Base-by-base conservation (phyloP, 2,888 invertebrate genomes). In the Leptothorax acervorum region DNA sequence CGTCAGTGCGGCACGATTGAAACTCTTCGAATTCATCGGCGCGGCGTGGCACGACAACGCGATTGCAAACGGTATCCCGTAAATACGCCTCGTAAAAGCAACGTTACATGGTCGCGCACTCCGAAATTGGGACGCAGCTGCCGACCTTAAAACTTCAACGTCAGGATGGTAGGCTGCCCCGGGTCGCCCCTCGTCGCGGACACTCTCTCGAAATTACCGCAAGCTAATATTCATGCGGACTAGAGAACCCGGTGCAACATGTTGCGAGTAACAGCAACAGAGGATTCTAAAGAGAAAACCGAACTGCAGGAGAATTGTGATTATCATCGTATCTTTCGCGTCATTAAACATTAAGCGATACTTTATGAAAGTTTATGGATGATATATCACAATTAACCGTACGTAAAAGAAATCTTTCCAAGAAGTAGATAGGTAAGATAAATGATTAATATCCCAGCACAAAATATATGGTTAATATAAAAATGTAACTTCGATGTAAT, bases 71-170 rank as follows among this genome's bases (percentile, higher is more conserved):
- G 60, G 31, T 31, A 39, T 11, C 84, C 62, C 84, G 84, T 84
- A 84, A 84, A 82, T 74, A 82, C 82, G 57, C 31, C 74, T 84
- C 84, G 84, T 84, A 82, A 84, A 82, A 62, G 82, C 74, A 42
- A 62, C 82, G 48, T 65, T 76, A 45, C 31, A 68, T 35, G 82
- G 53, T 48, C 73, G 63, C 53, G 53, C 48, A 60, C 31, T 55
- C 62, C 71, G 62, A 85, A 85, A 85, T 83, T 83, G 81, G 76
- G 76, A 86, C 84, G 71, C 86, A 86, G 86, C 84, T 83, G 85
- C 85, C 48, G 71, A 73, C 39, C 66, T 84, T 84, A 65, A 81
- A 84, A 71, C 81, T 78, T 55, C 51, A 42, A 62, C 81, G 35
- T 63, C 63, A 23, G 51, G n/a, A 62, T 15, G 28, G 31, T 39